Conservation (phyloP, 2,113 vertebrate species). For the Elanus axillaris region DNA sequence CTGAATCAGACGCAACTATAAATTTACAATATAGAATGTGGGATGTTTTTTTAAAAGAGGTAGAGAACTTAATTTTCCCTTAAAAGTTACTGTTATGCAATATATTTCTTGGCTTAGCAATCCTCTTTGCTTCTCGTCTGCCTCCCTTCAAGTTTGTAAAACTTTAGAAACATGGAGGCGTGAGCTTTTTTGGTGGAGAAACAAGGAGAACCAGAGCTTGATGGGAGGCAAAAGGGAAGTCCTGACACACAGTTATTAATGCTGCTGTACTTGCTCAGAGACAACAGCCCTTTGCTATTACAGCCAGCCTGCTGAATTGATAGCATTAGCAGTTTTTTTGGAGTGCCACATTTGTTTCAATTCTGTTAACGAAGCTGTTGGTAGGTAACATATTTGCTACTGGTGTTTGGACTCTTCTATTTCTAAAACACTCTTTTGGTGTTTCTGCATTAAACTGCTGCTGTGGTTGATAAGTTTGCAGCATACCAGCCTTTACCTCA, state of each 20-base stretch:
- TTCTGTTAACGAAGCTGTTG: not conserved
- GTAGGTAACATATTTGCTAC: accelerated
- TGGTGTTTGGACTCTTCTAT: not conserved
- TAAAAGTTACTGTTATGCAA: not conserved
- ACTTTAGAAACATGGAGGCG: not conserved
- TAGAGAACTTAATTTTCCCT: not conserved
- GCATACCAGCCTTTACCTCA: not conserved
- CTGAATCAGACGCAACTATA: not conserved
- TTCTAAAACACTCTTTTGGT: not conserved
- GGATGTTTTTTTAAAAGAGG: not conserved
- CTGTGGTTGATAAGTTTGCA: not conserved
- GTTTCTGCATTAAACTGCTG: accelerated
- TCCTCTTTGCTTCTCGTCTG: not conserved
- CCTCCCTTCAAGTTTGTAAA: not conserved
- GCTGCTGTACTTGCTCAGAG: not conserved
- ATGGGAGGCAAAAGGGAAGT: not conserved
- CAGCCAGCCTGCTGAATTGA: too few species aligned
- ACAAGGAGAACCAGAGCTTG: not conserved
- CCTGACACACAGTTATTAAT: not conserved
- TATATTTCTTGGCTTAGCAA: not conserved
- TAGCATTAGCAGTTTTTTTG: not conserved
- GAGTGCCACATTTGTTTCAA: accelerated
- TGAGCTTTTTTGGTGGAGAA: not conserved
- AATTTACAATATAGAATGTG: not conserved
- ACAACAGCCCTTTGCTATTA: not conserved